phyloP scores from a whole-genome alignment of 2,113 vertebrate genomes.

The Crocuta crocuta region DNA sequence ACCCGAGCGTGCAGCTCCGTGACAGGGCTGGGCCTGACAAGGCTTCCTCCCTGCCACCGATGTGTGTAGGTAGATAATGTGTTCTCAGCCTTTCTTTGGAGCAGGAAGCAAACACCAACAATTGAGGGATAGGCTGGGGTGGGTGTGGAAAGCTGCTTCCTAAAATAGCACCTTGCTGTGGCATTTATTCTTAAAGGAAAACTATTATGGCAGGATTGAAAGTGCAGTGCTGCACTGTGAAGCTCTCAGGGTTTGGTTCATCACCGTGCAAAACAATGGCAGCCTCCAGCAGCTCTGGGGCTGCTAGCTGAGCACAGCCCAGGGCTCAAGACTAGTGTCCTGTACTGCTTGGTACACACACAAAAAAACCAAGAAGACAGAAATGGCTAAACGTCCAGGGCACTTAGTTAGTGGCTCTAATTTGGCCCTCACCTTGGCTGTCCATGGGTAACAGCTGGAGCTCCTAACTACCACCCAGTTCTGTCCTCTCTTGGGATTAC shows the following conservation, averaged over 20 bases:
- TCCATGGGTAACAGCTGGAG: fast-evolving
- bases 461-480: not conserved
- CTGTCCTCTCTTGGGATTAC: fast-evolving
- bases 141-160: constrained; percentile 54
- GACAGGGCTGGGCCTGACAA: constrained; percentile 55
- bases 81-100: constrained; percentile 66
- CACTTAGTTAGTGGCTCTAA: not conserved
- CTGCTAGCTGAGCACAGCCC: not conserved
- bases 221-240: not conserved
- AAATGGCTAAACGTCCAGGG: not conserved
- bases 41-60: constrained; percentile 42
- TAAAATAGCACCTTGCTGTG: constrained; percentile 65
- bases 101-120: constrained; percentile 70
- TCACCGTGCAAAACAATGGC: not conserved
- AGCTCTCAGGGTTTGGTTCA: not conserved
- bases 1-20: not conserved
- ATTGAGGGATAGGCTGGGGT: not conserved
- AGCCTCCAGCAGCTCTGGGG: not conserved
- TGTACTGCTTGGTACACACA: not conserved
- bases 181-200: constrained; percentile 35
- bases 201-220: not conserved
- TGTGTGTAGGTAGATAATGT: constrained; percentile 60
- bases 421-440: not conserved
- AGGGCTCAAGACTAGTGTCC: not conserved
- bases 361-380: not conserved